Base-by-base conservation (phyloP, 2,888 invertebrate species). In the Teleiodes luculella region DNA sequence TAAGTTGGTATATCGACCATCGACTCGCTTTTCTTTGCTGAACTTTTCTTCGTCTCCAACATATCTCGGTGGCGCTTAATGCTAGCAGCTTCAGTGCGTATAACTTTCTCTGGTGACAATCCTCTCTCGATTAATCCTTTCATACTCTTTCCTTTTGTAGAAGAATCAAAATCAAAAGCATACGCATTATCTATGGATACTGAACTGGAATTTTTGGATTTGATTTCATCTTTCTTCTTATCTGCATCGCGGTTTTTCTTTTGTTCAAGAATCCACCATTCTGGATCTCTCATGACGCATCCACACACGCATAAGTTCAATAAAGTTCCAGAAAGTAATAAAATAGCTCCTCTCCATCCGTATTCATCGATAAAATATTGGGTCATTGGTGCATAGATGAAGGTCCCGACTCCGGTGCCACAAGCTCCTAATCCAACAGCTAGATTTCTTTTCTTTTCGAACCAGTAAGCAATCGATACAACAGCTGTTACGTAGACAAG, bases 381-480 rank as follows among this genome's bases (percentile, higher is more conserved):
- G 0, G 96, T 96, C 84, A 97, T 91, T 0, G 96, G 96, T 6
- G 97, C 96, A 74, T 96, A 96, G 0, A 97, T 84, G 69, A 97
- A 96, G 0, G 97, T 97, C 10, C 97, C 97, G 47, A 96, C 93
- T 0, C 97, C 97, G 0, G 96, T 96, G 5, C 97, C 97, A 66
- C 96, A 96, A 0, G 96, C 96, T 1, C 96, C 95, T 53, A 97
- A 87, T 1, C 97, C 96, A 3, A 96, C 96, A 3, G 97, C 97
- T 60, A 97, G 91, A 45, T 95, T 95, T 35, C 97, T 91, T 71
- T 94, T 95, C 78, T 95, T 95, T 68, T 97, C 96, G 79, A 97
- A 97, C 94, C 97, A 97, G 75, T 96, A 97, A 6, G 97, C 97
- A 56, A 97, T 95, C 53, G 95, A 95, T 4, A 97, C 97, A 4